Evolutionary conservation across 2,888 invertebrate species (phyloP), one percentile per base, ranked within the genome.

Genomic region (Leucozona laternaria): DNA sequence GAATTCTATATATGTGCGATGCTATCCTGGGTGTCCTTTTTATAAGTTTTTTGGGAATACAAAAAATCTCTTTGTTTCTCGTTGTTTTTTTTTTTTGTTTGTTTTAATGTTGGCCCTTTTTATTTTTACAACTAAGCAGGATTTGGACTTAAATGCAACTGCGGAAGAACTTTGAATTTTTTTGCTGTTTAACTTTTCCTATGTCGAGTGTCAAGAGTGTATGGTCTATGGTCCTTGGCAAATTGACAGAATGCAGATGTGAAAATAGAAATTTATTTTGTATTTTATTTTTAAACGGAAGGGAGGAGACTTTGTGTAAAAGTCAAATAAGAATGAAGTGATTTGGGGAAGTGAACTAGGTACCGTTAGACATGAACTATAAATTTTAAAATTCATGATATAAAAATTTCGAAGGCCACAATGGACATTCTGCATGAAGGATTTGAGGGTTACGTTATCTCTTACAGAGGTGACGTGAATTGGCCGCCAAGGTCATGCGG

Each of bases 201-300:
- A 17, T 73, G 57, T 60, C 31, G 34, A 53, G 37, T 55, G 40
- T 71, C 66, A 58, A 31, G 15, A 48, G 53, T 45, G n/a, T 43
- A 43, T 6, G 8, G 17, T 50, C n/a, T 34, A n/a, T 17, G 68
- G 68, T 72, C 77, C 45, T 77, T 80, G 77, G 86, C 73, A 86
- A 82, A 78, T 78, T 75, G 81, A 86, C 81, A 82, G 82, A 75
- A 86, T 86, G 82, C 86, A 82, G 78, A 86, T 79, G 64, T 43
- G 43, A 43, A 62, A 85, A 73, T 66, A 70, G 34, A 31, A 31
- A 43, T 57, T 71, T 58, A 50, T 57, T 40, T 40, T 60, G 15
- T 15, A 43, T 20, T 50, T 11, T n/a, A n/a, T 53, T 31, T 71
- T 1, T 34, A 37, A 2, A 40, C 7, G 1, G 43, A n/a, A 22